These are phyloP conservation scores for Dione juno DNA, from an alignment of 2,888 invertebrate genomes.

Conservation along the genomic window DNA sequence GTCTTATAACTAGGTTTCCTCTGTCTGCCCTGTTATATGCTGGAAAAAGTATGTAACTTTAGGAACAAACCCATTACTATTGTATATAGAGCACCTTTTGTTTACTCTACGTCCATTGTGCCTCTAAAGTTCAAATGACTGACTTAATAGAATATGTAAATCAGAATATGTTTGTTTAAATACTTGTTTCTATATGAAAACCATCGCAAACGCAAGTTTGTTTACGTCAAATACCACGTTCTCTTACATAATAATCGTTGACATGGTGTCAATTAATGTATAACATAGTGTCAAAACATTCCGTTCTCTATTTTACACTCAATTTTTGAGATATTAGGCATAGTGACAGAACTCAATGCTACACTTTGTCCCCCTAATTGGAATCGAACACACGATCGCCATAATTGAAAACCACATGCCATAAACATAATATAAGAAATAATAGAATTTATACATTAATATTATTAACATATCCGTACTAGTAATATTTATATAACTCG, in stretches of 20 bases:
- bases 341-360: no score
- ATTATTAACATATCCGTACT: not conserved
- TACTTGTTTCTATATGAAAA: not conserved
- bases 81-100: not conserved
- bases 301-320: no score
- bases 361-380: no score
- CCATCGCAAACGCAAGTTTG: not conserved
- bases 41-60: not conserved
- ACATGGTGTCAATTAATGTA: no score
- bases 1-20: not conserved
- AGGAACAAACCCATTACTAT: not conserved
- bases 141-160: not conserved
- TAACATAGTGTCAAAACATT: no score
- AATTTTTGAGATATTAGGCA: no score
- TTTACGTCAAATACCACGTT: no score
- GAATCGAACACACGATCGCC: no score
- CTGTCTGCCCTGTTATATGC: no score
- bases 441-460: not conserved
- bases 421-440: no score
- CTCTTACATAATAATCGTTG: not conserved
- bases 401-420: no score
- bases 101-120: not conserved
- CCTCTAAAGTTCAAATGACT: not conserved
- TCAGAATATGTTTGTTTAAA: not conserved
- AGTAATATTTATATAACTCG: conserved; percentile 13